Evolutionary conservation across 2,113 vertebrate species (phyloP).

Genomic region (Ibidorhyncha struthersii): DNA sequence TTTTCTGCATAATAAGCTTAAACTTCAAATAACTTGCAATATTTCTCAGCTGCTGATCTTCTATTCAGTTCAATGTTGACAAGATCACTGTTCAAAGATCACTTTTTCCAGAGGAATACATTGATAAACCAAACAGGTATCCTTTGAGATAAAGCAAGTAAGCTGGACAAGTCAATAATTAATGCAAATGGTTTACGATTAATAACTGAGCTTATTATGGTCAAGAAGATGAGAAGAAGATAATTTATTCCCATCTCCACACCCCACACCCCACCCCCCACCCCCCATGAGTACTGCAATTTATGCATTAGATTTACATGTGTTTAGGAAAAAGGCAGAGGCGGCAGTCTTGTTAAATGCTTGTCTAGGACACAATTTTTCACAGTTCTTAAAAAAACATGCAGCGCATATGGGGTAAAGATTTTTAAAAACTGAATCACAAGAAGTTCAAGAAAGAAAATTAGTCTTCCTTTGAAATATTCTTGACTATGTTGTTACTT

Average conservation of each 20-base stretch:
- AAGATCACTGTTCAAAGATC: neutral
- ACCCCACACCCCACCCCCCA: too few species aligned
- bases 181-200: neutral
- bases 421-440: neutral
- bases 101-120: neutral
- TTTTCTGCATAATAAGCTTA: neutral
- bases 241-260: neutral
- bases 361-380: neutral
- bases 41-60: neutral
- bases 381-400: neutral
- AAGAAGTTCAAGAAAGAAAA: neutral
- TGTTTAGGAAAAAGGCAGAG: neutral
- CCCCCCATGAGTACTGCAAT: neutral
- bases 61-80: neutral
- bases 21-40: neutral
- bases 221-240: neutral
- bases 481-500: neutral
- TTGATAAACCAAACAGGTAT: neutral
- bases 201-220: neutral
- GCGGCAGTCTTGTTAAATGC: neutral
- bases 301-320: neutral
- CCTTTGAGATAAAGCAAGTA: neutral
- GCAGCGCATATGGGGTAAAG: neutral
- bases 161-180: neutral
- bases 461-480: neutral